Evolutionary conservation across 2,888 invertebrate species (phyloP).

Genomic region (Amaurobius ferox): DNA sequence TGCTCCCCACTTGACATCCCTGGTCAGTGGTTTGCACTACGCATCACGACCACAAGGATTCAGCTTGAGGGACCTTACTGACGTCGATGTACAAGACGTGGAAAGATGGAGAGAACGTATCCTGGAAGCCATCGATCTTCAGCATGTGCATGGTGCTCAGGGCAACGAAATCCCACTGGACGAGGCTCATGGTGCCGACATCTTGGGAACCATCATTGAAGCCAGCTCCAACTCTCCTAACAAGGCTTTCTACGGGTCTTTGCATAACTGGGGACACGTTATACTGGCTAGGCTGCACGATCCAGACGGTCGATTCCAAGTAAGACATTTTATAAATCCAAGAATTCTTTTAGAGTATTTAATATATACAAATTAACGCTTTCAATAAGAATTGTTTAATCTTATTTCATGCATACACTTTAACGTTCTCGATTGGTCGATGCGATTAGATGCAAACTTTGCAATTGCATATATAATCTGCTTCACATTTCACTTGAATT

Average conservation of each 20-base stretch:
- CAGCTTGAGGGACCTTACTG: slow-evolving; percentile 51
- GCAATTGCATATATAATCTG: too few relatives aligned
- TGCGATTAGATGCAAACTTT: too few relatives aligned
- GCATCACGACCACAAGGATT: slow-evolving; percentile 67
- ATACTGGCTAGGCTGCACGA: slow-evolving; percentile 88
- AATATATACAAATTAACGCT: too few relatives aligned
- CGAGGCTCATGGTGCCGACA: slow-evolving; percentile 85
- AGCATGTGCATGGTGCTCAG: slow-evolving; percentile 79
- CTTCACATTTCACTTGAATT: too few relatives aligned
- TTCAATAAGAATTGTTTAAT: too few relatives aligned
- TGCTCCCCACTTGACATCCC: slow-evolving; percentile 73
- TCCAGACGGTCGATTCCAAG: slow-evolving; percentile 86
- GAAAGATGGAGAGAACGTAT: slow-evolving; percentile 87
- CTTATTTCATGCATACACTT: too few relatives aligned
- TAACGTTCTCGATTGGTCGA: too few relatives aligned
- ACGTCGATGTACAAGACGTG: slow-evolving; percentile 77
- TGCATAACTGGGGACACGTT: slow-evolving; percentile 90
- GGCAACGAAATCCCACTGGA: slow-evolving; percentile 81
- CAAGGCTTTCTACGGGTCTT: slow-evolving; percentile 81
- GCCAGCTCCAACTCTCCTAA: slow-evolving; percentile 78
- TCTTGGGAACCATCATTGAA: slow-evolving; percentile 88
- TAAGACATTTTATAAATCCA: too few relatives aligned
- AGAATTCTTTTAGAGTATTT: too few relatives aligned
- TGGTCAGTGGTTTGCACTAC: slow-evolving; percentile 73
- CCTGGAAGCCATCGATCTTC: slow-evolving; percentile 84